Evolutionary conservation across 2,888 invertebrate species (phyloP).

Genomic region (Ornithoptera priamus): DNA sequence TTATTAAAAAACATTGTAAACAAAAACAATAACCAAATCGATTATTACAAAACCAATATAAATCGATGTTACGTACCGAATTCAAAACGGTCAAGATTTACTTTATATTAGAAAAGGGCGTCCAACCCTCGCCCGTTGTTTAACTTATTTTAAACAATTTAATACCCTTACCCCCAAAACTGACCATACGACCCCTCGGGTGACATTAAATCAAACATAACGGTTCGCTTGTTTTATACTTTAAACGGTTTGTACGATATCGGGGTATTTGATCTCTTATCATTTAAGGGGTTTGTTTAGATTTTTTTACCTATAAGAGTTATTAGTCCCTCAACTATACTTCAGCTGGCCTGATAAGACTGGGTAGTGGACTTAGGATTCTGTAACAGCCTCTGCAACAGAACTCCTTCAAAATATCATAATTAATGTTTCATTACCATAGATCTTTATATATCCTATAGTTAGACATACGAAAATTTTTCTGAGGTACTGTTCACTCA

Average conservation of each 20-base stretch:
- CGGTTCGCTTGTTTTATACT: conserved; percentile 48
- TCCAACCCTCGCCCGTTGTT: conserved; percentile 55
- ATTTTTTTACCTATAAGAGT: conserved; percentile 69
- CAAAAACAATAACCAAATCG: neutral
- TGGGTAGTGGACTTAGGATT: neutral
- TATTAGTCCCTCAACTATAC: conserved; percentile 68
- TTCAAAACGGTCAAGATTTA: conserved; percentile 43
- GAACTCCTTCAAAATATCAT: no score
- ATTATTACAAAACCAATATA: conserved; percentile 6
- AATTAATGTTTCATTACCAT: no score
- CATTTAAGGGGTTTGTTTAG: conserved; percentile 53
- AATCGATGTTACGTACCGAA: conserved; percentile 2
- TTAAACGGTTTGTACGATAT: conserved; percentile 58
- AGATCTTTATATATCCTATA: no score
- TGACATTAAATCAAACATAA: conserved; percentile 63
- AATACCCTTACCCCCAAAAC: conserved; percentile 47
- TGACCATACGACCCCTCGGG: conserved; percentile 59
- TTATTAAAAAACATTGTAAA: no score
- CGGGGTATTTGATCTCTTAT: conserved; percentile 60
- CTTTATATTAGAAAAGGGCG: conserved; percentile 44
- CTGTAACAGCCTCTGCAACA: neutral
- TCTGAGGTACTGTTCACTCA: no score
- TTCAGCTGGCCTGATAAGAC: conserved; percentile 52
- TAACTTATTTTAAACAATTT: conserved; percentile 72
- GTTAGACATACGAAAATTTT: no score